Base-by-base conservation (phyloP, 2,888 invertebrate species). In the Mesoligia furuncula region DNA sequence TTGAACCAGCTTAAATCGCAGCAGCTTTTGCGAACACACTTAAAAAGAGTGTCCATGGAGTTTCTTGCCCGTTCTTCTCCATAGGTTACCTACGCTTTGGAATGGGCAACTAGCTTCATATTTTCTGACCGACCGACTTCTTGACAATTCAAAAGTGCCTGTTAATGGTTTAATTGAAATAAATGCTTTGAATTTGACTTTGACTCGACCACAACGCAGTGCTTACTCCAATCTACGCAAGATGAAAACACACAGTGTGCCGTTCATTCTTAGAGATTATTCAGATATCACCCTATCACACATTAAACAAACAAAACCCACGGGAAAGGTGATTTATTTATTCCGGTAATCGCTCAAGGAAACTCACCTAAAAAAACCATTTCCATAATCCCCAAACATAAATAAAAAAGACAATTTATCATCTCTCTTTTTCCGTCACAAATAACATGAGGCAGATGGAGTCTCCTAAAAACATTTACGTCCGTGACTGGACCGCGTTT, bases 341-440 rank as follows among this genome's bases (percentile, higher is more conserved):
- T 66, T 61, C 51, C 70, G 27, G 54, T 74, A 74, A 75, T 75
- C 75, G 57, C 45, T 68, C 48, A 75, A 72, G 31, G 51, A 75
- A 71, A 72, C 54, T 27, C 51, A 67, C 36, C n/a, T 54, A 45
- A 83, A 73, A 4, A 80, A 83, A 71, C 27, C 13, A 15, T 71
- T 67, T 64, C 65, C 57, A 36, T 48, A 68, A 73, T 51, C 45
- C 27, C 66, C 27, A 20, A 48, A 61, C 54, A 64, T 65, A 75
- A 75, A 81, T 80, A 82, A 66, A 70, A 54, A 76, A 61, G 71
- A 81, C 59, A 67, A 85, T 83, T 85, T 81, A 83, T 83, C 85
- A 83, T 81, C 71, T 57, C 51, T 65, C 4, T 45, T 13, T 59
- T 73, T 39, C 54, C n/a, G 61, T 59, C 17, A 62, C 70, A 77